Percentiles rank a stretch among this genome's conserved stretches.
These are phyloP conservation scores for Pipistrellus nathusii DNA, from an alignment of 2,797 vertebrate genomes.

Conservation along the genomic window DNA sequence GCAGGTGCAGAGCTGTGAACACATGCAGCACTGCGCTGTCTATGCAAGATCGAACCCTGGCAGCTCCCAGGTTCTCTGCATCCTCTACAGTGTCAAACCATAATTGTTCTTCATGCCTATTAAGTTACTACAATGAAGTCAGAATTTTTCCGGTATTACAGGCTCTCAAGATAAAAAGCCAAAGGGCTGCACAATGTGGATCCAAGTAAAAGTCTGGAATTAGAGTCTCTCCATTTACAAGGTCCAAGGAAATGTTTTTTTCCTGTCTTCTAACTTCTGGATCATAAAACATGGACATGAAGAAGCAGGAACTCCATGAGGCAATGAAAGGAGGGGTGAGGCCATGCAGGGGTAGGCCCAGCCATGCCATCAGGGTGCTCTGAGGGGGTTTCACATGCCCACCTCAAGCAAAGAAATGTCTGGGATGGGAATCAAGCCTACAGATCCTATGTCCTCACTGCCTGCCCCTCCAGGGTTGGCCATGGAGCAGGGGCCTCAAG, in stretches of 20 bases:
- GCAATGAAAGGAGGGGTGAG: accelerated
- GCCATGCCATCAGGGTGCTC: not conserved
- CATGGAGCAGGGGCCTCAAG: not conserved
- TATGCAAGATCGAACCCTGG: accelerated
- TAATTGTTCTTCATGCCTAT: too few species aligned
- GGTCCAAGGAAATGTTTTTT: not conserved
- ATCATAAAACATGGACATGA: too few species aligned
- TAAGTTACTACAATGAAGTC: not conserved
- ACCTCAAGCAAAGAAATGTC: not conserved
- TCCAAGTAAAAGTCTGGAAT: not conserved
- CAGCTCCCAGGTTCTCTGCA: not conserved
- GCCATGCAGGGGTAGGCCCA: not conserved
- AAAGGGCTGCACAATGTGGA: accelerated
- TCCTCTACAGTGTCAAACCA: not conserved
- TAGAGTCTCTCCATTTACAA: not conserved
- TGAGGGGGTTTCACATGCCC: not conserved
- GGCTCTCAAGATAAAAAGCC: not conserved
- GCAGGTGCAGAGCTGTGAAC: not conserved
- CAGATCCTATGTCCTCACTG: not conserved
- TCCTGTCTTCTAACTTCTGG: not conserved
- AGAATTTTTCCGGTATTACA: accelerated
- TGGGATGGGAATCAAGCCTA: not conserved
- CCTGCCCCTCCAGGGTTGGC: not conserved
- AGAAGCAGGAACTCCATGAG: not conserved
- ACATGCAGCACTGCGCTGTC: accelerated